These are phyloP conservation scores for Cyprinella venusta DNA, from an alignment of 2,797 vertebrate species.

Conservation along the genomic window DNA sequence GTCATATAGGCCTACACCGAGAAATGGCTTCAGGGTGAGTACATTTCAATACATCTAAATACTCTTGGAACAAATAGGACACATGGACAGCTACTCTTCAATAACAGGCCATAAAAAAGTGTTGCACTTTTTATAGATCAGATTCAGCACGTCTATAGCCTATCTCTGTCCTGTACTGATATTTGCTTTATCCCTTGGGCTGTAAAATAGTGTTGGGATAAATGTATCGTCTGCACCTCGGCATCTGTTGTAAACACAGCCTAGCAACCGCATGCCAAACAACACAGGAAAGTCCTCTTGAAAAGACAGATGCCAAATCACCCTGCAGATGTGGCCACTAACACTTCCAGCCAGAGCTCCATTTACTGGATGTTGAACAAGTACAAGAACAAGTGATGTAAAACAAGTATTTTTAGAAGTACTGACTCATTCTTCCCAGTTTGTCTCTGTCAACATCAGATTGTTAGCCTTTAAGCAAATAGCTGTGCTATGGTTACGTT, in stretches of 20 bases:
- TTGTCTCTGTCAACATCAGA: slow-evolving; percentile 33
- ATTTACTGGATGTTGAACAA: no score
- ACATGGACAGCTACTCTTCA: neutral
- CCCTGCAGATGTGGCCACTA: slow-evolving; percentile 42
- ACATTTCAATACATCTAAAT: neutral
- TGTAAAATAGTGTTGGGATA: slow-evolving; percentile 45
- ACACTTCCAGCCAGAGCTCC: slow-evolving; percentile 39
- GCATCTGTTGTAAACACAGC: slow-evolving; percentile 48
- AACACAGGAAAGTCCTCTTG: slow-evolving; percentile 67
- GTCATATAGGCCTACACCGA: no score
- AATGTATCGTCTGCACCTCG: slow-evolving; percentile 34
- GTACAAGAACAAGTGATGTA: slow-evolving; percentile 1
- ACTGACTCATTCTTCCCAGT: slow-evolving; percentile 48
- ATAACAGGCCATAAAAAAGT: neutral
- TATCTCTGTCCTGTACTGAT: slow-evolving; percentile 34
- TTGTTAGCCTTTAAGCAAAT: slow-evolving; percentile 60
- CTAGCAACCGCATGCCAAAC: slow-evolving; percentile 67
- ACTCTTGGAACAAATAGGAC: neutral
- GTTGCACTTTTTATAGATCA: neutral
- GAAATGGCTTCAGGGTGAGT: no score
- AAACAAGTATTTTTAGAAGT: slow-evolving; percentile 68
- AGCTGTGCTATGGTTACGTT: slow-evolving; percentile 29
- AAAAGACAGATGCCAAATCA: slow-evolving; percentile 27
- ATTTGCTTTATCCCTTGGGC: slow-evolving; percentile 20
- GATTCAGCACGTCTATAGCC: neutral